Base-by-base conservation (phyloP, 37 sponge, comb jelly and placozoan species). In the Bolinopsis microptera region DNA sequence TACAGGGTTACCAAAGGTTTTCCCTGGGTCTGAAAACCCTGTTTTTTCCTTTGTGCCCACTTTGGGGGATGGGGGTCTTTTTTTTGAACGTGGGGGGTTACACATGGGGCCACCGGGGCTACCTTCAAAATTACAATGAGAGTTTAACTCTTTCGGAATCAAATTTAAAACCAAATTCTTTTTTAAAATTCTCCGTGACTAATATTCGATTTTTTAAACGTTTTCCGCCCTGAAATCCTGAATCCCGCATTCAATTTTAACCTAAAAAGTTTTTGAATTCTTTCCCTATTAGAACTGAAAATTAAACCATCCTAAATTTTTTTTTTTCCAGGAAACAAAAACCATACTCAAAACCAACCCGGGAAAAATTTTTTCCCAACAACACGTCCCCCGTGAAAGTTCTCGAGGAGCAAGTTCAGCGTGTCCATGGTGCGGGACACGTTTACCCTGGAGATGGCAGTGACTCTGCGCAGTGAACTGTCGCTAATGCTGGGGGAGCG, bases 361-460 rank as follows among this genome's bases (percentile, higher is more conserved):
- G n/a, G n/a, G n/a, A n/a, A n/a, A n/a, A n/a, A n/a, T n/a, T n/a
- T n/a, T 86, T 40, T 26, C 39, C 48, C 36, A 41, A 41, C 41
- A 32, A 32, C 35, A 21, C 33, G 90, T 86, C 1, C 30, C 41
- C 18, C 26, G 24, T 86, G 90, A 2, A 35, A 39, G 61, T 34
- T 13, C 61, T 2, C 30, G 27, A 25, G 18, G 61, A 39, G 61
- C 90, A 41, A 39, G 27, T 41, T n/a, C 61, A 41, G 61, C 61
- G 90, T 86, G 1, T 41, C 90, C 28, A 28, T 86, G 8, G 36
- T 86, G 25, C 90, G 90, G 0, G 90, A 86, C 30, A 41, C 90
- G 0, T 86, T 86, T 48, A 86, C 90, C n/a, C 90, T 86, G 31
- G 90, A 86, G 31, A 28, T 86, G 35, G 90, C 90, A 8, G 61